Evolutionary conservation across 2,797 vertebrate genomes (phyloP), one percentile per base, ranked within the genome.

Genomic region (Neosilurus hyrtlii): DNA sequence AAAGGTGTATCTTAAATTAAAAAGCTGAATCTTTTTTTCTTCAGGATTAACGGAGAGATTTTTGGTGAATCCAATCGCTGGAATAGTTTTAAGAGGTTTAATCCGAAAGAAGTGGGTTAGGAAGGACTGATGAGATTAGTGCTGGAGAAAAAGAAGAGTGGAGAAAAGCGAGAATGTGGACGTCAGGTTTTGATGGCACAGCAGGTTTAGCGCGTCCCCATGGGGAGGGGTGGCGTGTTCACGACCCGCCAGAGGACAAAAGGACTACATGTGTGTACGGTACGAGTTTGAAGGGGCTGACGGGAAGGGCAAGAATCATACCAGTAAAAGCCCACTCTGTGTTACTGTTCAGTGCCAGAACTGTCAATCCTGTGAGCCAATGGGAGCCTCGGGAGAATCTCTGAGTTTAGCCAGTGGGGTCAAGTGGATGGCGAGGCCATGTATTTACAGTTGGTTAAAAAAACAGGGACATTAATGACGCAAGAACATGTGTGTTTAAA

Each of bases 101-200:
- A 93, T 93, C 91, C 90, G 87, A 86, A 88, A 84, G 86, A 79
- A 66, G 89, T 68, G 52, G 77, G 83, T 77, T 70, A 79, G 84
- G 87, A 88, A 89, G 89, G 92, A 93, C 87, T 93, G 92, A 94
- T 93, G 89, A 93, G 92, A 94, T 94, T 93, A 94, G n/a, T 3
- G 35, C 76, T 54, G 24, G 63, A 67, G 76, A 84, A 72, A 74
- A 71, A 57, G 62, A 72, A 57, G 49, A 59, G 51, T 24, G 76
- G 54, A 65, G 74, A 82, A 68, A 66, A 61, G 56, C 82, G 85
- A 73, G 81, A 73, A 62, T 37, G 51, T 59, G 77, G 80, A 88
- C 87, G 89, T 89, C 89, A 87, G 91, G 88, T 93, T 94, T 90
- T 94, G 93, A 94, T 94, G 92, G 93, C 92, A 91, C 93, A 94